Percentiles rank a stretch among this genome's conserved stretches.
phyloP scores from a whole-genome alignment of 37 sponge, comb jelly and placozoan genomes.

The Petrosia ficiformis region DNA sequence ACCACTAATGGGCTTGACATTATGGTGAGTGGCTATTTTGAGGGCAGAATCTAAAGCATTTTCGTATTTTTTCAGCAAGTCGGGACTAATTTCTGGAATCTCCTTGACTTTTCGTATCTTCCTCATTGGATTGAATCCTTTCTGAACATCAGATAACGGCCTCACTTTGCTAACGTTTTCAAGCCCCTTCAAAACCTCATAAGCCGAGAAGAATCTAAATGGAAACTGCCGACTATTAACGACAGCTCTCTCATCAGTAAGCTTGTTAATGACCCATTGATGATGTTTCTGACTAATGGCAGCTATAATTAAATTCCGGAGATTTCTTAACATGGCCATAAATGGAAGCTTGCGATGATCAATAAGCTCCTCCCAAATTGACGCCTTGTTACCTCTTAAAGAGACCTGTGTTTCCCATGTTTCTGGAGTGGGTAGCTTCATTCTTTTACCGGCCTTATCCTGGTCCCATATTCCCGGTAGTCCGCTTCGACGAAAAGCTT shows the following conservation, averaged over 20 bases:
- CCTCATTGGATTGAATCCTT: conserved; percentile 5
- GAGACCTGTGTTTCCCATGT: conserved; percentile 99
- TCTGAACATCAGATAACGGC: not conserved
- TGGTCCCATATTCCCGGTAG: conserved; percentile 96
- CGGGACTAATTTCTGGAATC: conserved; percentile 29
- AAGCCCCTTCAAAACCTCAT: conserved; percentile 79
- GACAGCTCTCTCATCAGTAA: conserved; percentile 89
- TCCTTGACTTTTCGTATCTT: conserved; percentile 33
- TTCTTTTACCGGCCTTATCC: conserved; percentile 91
- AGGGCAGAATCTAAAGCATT: conserved; percentile 90
- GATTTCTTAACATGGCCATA: conserved; percentile 98
- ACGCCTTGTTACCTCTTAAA: conserved; percentile 86
- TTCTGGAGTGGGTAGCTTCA: conserved; percentile 94
- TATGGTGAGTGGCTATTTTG: conserved; percentile 91
- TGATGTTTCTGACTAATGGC: conserved; percentile 78
- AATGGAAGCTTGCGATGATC: conserved; percentile 95
- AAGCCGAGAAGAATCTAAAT: conserved; percentile 97
- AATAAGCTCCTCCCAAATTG: conserved; percentile 92
- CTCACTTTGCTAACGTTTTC: conserved; percentile 60
- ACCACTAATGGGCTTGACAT: conserved; percentile 95
- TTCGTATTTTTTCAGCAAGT: conserved; percentile 63
- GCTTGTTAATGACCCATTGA: conserved; percentile 81
- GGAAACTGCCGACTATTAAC: conserved; percentile 96
- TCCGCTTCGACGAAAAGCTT: conserved; percentile 78
- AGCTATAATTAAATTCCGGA: conserved; percentile 91